These are phyloP conservation scores for Monochamus alternatus DNA, from an alignment of 2,888 invertebrate genomes.

Conservation along the genomic window DNA sequence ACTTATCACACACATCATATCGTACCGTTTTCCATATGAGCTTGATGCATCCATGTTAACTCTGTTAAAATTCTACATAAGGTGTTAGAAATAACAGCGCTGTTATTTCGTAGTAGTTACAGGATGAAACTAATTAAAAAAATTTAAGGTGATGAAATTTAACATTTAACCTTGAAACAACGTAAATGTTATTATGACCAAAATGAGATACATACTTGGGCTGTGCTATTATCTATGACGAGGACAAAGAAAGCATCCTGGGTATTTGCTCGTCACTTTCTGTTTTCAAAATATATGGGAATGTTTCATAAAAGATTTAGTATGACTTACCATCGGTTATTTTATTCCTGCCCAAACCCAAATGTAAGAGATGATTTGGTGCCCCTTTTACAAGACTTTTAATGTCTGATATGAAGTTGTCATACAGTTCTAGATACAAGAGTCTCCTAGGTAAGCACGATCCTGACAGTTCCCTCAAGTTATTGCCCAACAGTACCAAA, in stretches of 20 bases:
- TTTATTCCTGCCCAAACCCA: conserved; percentile 74
- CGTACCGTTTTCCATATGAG: too few species aligned
- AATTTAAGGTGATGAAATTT: too few species aligned
- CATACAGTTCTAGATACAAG: conserved; percentile 71
- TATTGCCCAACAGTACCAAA: conserved; percentile 72
- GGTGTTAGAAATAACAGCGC: too few species aligned
- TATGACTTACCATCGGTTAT: conserved; percentile 64
- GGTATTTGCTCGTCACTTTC: neutral
- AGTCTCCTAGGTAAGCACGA: conserved; percentile 69
- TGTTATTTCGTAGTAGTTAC: too few species aligned
- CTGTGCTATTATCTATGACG: neutral
- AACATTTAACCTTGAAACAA: too few species aligned
- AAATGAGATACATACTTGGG: too few species aligned
- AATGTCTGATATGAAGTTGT: conserved; percentile 70
- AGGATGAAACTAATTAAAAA: too few species aligned
- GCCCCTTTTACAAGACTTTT: conserved; percentile 64
- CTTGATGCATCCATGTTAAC: too few species aligned
- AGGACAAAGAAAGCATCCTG: too few species aligned
- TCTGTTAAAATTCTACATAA: too few species aligned
- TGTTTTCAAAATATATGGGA: neutral
- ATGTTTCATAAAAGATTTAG: neutral
- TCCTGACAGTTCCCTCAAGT: conserved; percentile 66
- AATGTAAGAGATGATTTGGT: conserved; percentile 70
- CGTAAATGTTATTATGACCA: too few species aligned
- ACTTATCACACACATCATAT: too few species aligned